Evolutionary conservation across 2,888 invertebrate species (phyloP), one percentile per base, ranked within the genome.

Genomic region (Koerneria pararmatus): DNA sequence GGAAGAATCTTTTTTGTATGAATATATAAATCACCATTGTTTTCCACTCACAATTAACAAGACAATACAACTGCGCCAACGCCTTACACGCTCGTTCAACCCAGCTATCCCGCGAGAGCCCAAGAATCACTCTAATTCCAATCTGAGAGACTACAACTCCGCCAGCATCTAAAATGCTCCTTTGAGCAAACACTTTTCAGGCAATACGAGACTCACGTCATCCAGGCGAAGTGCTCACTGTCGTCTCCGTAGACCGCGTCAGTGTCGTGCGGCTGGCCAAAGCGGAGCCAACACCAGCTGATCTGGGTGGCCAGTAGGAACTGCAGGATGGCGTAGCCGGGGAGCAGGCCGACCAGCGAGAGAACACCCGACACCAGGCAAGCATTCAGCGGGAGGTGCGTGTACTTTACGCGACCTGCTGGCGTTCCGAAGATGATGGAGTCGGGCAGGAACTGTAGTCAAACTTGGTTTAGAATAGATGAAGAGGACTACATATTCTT

Each of bases 151-250:
- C n/a, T n/a, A n/a, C n/a, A n/a, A n/a, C n/a, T n/a, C n/a, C n/a
- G n/a, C n/a, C n/a, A n/a, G n/a, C n/a, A n/a, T n/a, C n/a, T n/a
- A n/a, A n/a, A n/a, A 41, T 41, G 11, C 46, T 41, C 46, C 46
- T 41, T 15, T n/a, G n/a, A n/a, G n/a, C n/a, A n/a, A n/a, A n/a
- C n/a, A 48, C 49, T 31, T 22, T 34, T 27, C 3, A 31, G 15
- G 22, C 59, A 49, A 24, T 53, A 8, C 35, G 22, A 57, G 31
- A 61, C 65, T 11, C 8, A 79, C 79, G 77, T 79, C 3, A 78
- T 75, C 81, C 81, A 81, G 22, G 79, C 73, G 68, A 81, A 81
- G 56, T 81, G 81, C 32, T 81, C 81, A 58, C 76, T 78, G 48
- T 71, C 65, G 58, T 81, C 81, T 37, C 81, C 81, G 60, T 72